Evolutionary conservation across 2,888 invertebrate species (phyloP).

Genomic region (Melieria crassipennis): DNA sequence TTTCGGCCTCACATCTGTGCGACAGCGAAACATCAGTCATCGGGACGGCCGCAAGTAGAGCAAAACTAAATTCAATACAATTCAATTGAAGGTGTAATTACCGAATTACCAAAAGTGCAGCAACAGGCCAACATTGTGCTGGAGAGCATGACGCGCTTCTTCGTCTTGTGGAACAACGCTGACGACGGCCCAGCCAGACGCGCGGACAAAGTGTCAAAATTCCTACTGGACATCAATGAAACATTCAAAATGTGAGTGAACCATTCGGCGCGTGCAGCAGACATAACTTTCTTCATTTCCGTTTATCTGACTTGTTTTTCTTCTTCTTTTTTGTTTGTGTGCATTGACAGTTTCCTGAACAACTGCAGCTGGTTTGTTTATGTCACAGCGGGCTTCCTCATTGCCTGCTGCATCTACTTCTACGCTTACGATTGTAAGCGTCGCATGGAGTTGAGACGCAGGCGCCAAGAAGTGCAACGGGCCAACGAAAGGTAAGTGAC

Average conservation of each 20-base stretch:
- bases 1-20: too few relatives aligned
- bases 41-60: too few relatives aligned
- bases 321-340: neutral
- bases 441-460: conserved; percentile 45
- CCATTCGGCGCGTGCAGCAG: neutral
- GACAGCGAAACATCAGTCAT: too few relatives aligned
- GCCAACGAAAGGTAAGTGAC: conserved; percentile 53
- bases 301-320: neutral
- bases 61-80: too few relatives aligned
- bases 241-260: conserved; percentile 42
- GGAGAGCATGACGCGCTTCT: conserved; percentile 36
- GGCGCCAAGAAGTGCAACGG: conserved; percentile 52
- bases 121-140: neutral
- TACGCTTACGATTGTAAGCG: conserved; percentile 53
- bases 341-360: conserved; percentile 49
- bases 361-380: conserved; percentile 60
- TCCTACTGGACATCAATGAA: conserved; percentile 40
- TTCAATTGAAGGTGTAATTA: neutral
- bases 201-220: conserved; percentile 38
- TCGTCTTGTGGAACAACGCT: conserved; percentile 32
- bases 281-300: neutral
- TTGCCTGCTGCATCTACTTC: conserved; percentile 53
- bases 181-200: conserved; percentile 16
- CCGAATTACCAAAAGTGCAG: neutral
- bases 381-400: conserved; percentile 48